These are phyloP conservation scores for Momotus momota DNA, from an alignment of 2,797 vertebrate genomes.

Conservation along the genomic window DNA sequence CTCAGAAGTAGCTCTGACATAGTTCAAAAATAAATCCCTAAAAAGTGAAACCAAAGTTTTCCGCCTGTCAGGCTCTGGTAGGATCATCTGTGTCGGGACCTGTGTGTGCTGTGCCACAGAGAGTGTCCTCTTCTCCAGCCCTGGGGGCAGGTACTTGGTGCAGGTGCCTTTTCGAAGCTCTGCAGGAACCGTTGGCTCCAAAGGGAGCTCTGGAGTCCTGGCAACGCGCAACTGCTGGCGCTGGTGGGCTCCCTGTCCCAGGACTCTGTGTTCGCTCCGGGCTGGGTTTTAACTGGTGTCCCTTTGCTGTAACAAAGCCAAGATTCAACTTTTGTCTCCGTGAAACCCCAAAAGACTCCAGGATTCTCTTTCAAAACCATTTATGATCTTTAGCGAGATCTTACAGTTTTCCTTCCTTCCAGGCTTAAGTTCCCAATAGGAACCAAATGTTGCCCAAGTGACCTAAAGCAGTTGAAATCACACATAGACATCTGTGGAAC, in stretches of 20 bases:
- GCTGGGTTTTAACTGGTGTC: neutral
- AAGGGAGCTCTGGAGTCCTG: neutral
- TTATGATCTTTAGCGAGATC: slow-evolving; percentile 7
- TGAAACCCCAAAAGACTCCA: neutral
- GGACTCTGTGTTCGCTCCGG: neutral
- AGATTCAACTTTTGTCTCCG: neutral
- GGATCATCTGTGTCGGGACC: neutral
- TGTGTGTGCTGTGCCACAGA: neutral
- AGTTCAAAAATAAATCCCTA: slow-evolving; percentile 47
- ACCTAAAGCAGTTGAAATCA: neutral
- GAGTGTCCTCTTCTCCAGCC: neutral
- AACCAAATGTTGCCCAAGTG: slow-evolving; percentile 7
- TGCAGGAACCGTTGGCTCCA: neutral
- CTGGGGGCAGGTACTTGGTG: neutral
- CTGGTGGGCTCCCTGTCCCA: neutral
- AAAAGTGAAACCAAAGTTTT: slow-evolving; percentile 79
- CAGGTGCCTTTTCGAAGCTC: neutral
- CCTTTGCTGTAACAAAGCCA: neutral
- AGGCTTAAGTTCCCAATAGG: slow-evolving; percentile 25
- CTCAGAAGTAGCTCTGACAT: slow-evolving; percentile 2
- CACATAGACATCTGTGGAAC: neutral
- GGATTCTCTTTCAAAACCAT: slow-evolving; percentile 24
- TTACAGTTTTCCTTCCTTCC: neutral
- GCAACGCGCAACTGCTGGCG: neutral
- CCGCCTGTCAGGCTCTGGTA: slow-evolving; percentile 23